Base-by-base conservation (phyloP, 1,140 invertebrate species). In the Neelides sp. region DNA sequence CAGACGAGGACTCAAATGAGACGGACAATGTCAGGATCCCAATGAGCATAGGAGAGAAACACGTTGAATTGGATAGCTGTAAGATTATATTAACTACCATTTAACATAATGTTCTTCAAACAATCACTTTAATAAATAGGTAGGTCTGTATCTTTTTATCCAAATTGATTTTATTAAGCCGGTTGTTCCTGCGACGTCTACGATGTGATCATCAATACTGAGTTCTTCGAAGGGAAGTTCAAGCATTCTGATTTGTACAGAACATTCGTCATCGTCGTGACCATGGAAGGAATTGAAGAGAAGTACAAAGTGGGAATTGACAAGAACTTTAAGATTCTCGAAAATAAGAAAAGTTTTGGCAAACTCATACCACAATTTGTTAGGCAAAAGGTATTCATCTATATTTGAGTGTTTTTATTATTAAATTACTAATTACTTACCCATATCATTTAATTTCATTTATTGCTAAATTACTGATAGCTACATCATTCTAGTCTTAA, bases 21-120 rank as follows among this genome's bases (percentile, higher is more conserved):
- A 22, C 52, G 12, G 75, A 75, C 4, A 73, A 73, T 35, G 92
- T 79, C 64, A 70, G 80, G 43, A 77, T 93, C 36, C 88, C 89
- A 1, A 85, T 93, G 81, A 89, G 85, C 64, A 81, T 93, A 56
- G 87, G 85, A 1, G 78, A 81, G 63, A 75, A 80, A 37, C 79
- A 82, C 58, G 70, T 71, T 12, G 86, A 89, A 63, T 66, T 71
- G 20, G 88, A 91, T 66, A 91, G 87, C 67, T 75, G 75, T 76
- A 64, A 66, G 61, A 50, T 30, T 8, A n/a, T n/a, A n/a, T n/a
- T n/a, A n/a, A n/a, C n/a, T n/a, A n/a, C n/a, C n/a, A n/a, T n/a
- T n/a, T n/a, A n/a, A n/a, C n/a, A n/a, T n/a, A n/a, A n/a, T n/a
- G n/a, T n/a, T n/a, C n/a, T n/a, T n/a, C n/a, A n/a, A n/a, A n/a